Evolutionary conservation across 1,140 invertebrate genomes (phyloP).

Genomic region (Drosophila mojavensis): DNA sequence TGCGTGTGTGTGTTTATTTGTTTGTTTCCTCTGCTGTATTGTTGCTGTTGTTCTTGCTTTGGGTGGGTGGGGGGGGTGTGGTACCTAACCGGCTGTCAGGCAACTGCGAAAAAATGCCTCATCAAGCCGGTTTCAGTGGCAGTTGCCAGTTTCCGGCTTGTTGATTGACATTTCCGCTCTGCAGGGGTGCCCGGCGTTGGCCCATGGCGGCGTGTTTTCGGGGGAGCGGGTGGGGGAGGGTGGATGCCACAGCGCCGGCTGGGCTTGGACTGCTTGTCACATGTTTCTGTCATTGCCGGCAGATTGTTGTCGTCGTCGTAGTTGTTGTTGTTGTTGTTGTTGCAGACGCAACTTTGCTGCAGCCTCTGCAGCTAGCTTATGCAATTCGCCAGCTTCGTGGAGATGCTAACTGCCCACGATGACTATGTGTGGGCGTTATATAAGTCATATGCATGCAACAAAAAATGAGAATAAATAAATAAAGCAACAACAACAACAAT

Average conservation of each 20-base stretch:
- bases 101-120: slow-evolving; percentile 41
- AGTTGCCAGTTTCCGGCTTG: slow-evolving; percentile 75
- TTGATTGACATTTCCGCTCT: slow-evolving; percentile 73
- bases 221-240: neutral
- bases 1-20: neutral
- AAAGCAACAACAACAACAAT: too few species aligned
- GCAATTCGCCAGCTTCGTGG: slow-evolving; percentile 36
- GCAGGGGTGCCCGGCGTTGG: neutral
- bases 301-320: slow-evolving; percentile 10
- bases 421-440: neutral
- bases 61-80: too few species aligned
- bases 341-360: slow-evolving; percentile 7
- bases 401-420: neutral
- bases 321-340: slow-evolving; percentile 1
- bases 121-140: slow-evolving; percentile 65
- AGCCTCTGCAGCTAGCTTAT: slow-evolving; percentile 44
- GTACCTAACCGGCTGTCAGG: slow-evolving; percentile 18
- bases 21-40: slow-evolving; percentile 5
- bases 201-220: neutral
- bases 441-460: neutral
- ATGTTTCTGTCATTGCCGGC: slow-evolving; percentile 36
- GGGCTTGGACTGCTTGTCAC: slow-evolving; percentile 22
- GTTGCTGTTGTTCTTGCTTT: too few species aligned
- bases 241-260: too few species aligned
- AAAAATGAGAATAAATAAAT: neutral